Conservation (phyloP, 2,113 vertebrate species). For the Capreolus pygargus region DNA sequence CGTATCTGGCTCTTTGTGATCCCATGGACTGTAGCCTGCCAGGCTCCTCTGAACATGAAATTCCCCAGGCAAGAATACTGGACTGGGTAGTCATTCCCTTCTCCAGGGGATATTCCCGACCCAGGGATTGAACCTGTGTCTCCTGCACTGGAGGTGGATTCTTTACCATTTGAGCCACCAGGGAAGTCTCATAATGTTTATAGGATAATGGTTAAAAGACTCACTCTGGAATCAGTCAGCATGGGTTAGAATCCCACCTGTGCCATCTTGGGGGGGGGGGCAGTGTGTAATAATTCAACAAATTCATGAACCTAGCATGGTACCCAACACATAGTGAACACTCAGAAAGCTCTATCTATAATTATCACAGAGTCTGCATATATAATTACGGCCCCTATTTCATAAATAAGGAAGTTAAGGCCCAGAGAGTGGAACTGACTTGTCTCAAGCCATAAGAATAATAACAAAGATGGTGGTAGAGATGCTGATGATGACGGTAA, state of each 20-base stretch:
- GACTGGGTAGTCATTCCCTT: neutral
- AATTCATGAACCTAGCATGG: neutral
- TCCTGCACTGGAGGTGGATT: neutral
- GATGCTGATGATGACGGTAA: no score
- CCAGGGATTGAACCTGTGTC: neutral
- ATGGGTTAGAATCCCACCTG: neutral
- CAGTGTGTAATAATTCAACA: neutral
- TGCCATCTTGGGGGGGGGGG: neutral
- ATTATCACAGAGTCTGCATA: neutral
- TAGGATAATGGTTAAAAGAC: neutral
- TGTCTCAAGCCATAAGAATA: neutral
- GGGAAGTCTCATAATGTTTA: neutral
- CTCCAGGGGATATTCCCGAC: neutral
- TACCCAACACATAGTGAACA: neutral
- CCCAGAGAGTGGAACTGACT: neutral
- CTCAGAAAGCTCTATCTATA: neutral
- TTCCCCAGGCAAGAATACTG: neutral
- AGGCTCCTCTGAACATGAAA: neutral
- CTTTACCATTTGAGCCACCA: neutral
- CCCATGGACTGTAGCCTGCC: neutral
- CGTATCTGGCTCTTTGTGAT: neutral
- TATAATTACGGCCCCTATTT: neutral
- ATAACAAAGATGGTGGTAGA: neutral
- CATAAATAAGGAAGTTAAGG: neutral
- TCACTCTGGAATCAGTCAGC: neutral